These are phyloP conservation scores for Phortica okadai DNA, from an alignment of 2,888 invertebrate genomes.

Conservation along the genomic window DNA sequence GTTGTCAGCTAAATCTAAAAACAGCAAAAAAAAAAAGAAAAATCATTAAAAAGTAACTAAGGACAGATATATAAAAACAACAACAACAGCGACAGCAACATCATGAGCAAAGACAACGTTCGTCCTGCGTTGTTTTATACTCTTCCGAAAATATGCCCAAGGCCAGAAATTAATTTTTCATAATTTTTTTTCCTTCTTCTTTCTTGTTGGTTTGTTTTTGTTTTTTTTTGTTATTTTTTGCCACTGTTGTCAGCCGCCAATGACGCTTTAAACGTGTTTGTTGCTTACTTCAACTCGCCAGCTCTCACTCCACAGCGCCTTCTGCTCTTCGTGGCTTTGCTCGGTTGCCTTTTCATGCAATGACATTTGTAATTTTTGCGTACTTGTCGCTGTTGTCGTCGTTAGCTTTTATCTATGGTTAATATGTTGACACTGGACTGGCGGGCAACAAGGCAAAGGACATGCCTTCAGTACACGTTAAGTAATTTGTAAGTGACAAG, in stretches of 20 bases:
- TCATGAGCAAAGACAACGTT: background rate
- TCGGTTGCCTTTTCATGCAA: background rate
- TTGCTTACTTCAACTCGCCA: background rate
- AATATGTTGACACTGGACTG: background rate
- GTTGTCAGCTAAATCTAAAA: conserved; percentile 12
- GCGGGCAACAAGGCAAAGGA: background rate
- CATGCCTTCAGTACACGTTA: background rate
- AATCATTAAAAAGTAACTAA: conserved; percentile 8
- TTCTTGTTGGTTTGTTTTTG: conserved; percentile 19
- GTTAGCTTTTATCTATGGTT: conserved; percentile 18
- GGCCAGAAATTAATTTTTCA: conserved; percentile 70
- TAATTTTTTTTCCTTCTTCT: conserved; percentile 65
- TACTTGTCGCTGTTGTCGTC: conserved; percentile 21
- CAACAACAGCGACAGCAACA: background rate
- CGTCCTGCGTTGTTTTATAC: background rate
- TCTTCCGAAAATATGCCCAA: conserved; percentile 53
- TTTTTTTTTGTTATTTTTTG: background rate
- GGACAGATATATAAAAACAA: conserved; percentile 16
- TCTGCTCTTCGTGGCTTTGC: background rate
- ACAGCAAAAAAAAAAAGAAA: conserved; percentile 19
- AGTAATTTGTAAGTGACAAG: background rate
- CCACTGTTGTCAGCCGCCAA: background rate
- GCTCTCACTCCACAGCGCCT: background rate
- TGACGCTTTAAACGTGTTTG: background rate
- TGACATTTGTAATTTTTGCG: conserved; percentile 29